These are phyloP conservation scores for Trichacis sp. DNA, from an alignment of 2,888 invertebrate species.

Conservation along the genomic window DNA sequence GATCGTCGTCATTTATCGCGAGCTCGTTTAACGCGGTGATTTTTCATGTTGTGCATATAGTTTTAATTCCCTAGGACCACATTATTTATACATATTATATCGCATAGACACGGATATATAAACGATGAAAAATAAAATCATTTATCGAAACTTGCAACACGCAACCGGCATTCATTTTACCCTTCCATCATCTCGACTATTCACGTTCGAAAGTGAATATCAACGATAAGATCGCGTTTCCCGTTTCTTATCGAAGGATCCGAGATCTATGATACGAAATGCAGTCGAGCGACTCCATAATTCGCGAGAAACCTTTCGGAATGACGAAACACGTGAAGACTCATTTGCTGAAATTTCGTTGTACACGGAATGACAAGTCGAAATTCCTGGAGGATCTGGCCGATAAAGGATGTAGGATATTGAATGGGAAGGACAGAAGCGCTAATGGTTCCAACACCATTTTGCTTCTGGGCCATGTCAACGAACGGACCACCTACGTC, in stretches of 20 bases:
- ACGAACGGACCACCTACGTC: constrained; percentile 52
- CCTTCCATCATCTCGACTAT: too few species aligned
- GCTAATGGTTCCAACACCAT: constrained; percentile 64
- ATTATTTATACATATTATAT: constrained; percentile 40
- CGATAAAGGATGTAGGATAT: constrained; percentile 48
- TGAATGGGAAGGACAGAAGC: constrained; percentile 57
- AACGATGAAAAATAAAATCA: constrained; percentile 43
- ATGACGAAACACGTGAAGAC: too few species aligned
- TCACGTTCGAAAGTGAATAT: too few species aligned
- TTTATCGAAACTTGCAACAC: constrained; percentile 26
- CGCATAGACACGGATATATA: constrained; percentile 17
- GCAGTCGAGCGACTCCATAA: too few species aligned
- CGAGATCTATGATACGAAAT: too few species aligned
- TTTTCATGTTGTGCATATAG: constrained; percentile 52
- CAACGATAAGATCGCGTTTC: too few species aligned
- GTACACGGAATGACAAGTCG: too few species aligned
- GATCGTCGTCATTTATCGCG: constrained; percentile 42
- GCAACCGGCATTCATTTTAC: too few species aligned
- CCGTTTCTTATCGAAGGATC: too few species aligned
- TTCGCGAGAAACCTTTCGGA: too few species aligned
- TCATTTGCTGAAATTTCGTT: too few species aligned
- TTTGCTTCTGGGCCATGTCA: constrained; percentile 49
- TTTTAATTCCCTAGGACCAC: constrained; percentile 44
- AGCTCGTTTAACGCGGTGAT: constrained; percentile 48
- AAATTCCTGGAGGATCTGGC: constrained; percentile 34